phyloP scores from a whole-genome alignment of 2,888 invertebrate genomes.

The Calameuta pallipes region DNA sequence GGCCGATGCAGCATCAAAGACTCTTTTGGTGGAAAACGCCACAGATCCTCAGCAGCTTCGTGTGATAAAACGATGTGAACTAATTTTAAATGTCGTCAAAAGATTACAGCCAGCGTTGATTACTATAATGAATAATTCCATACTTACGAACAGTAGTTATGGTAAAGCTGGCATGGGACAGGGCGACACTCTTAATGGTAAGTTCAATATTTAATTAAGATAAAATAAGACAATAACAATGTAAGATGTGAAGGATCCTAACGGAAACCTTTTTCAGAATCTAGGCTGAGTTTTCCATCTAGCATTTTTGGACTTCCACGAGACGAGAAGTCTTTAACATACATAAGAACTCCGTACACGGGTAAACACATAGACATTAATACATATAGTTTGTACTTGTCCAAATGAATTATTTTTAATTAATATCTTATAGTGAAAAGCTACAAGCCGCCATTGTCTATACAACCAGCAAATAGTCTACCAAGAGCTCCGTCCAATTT shows the following conservation, averaged over 20 bases:
- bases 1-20: slow-evolving; percentile 55
- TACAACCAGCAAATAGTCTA: slow-evolving; percentile 55
- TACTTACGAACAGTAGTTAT: slow-evolving; percentile 40
- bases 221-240: neutral
- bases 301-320: slow-evolving; percentile 41
- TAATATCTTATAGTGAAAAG: slow-evolving; percentile 49
- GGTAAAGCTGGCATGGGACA: slow-evolving; percentile 43
- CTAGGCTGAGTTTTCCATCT: slow-evolving; percentile 39
- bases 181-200: slow-evolving; percentile 47
- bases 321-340: slow-evolving; percentile 46
- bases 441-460: slow-evolving; percentile 56
- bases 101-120: slow-evolving; percentile 55
- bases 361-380: slow-evolving; percentile 35
- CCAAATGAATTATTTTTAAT: slow-evolving; percentile 6
- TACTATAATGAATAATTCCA: slow-evolving; percentile 52
- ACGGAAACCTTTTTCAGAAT: slow-evolving; percentile 29
- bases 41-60: slow-evolving; percentile 60
- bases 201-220: slow-evolving; percentile 2
- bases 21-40: slow-evolving; percentile 48
- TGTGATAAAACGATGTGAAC: slow-evolving; percentile 61
- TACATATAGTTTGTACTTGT: neutral
- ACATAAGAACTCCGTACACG: slow-evolving; percentile 62
- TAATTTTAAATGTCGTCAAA: slow-evolving; percentile 58
- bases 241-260: neutral
- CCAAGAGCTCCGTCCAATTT: slow-evolving; percentile 48